Evolutionary conservation across 2,113 vertebrate genomes (phyloP).

Genomic region (Pelmatolapia mariae): DNA sequence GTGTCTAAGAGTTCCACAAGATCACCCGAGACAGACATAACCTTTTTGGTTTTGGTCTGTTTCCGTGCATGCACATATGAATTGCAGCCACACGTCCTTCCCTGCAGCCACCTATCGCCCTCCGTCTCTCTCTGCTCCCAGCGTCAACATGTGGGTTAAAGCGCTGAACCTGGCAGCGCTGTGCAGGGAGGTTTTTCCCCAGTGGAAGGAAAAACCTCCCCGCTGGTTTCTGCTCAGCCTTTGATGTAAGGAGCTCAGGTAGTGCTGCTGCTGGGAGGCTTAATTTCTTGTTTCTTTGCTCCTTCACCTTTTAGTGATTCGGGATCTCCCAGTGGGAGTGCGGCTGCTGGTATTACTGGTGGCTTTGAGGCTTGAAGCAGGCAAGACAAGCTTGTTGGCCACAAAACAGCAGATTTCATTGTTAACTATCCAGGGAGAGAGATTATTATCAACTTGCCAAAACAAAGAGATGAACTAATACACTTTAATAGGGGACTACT

Average conservation of each 20-base stretch:
- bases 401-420: neutral
- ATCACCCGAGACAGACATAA: neutral
- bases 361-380: neutral
- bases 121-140: neutral
- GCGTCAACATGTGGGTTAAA: slow-evolving; percentile 54
- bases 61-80: neutral
- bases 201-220: slow-evolving; percentile 1
- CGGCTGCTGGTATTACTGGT: neutral
- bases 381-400: neutral
- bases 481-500: neutral
- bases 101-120: neutral
- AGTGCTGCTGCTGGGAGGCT: slow-evolving; percentile 45
- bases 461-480: neutral
- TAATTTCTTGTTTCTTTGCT: slow-evolving; percentile 50
- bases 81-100: slow-evolving; percentile 7
- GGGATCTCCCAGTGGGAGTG: slow-evolving; percentile 10
- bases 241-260: slow-evolving; percentile 42
- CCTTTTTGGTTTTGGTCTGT: neutral
- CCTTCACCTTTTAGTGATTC: slow-evolving; percentile 38
- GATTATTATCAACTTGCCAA: neutral
- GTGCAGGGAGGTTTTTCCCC: neutral
- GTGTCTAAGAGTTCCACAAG: neutral
- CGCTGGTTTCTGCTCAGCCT: slow-evolving; percentile 34
- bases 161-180: slow-evolving; percentile 3
- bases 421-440: neutral